These are phyloP conservation scores for Paradisaea rubra DNA, from an alignment of 2,113 vertebrate genomes.

Conservation along the genomic window DNA sequence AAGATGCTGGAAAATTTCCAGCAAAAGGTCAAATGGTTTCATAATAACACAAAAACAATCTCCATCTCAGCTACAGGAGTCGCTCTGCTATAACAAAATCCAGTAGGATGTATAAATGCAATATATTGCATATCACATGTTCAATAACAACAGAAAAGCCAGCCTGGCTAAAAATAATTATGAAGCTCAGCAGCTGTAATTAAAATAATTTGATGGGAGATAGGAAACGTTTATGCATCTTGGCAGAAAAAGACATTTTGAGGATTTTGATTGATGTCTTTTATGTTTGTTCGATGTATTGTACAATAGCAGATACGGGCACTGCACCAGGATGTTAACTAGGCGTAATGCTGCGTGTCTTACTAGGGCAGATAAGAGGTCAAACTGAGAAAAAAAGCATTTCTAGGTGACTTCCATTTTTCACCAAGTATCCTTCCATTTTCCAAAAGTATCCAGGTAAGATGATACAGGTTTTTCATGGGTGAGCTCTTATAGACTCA, in stretches of 20 bases:
- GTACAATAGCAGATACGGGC: slow-evolving; percentile 50
- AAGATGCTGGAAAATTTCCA: neutral
- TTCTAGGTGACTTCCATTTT: neutral
- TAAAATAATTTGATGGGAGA: slow-evolving; percentile 76
- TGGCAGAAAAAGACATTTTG: slow-evolving; percentile 73
- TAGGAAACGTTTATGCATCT: slow-evolving; percentile 70
- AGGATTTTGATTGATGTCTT: slow-evolving; percentile 72
- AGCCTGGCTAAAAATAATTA: slow-evolving; percentile 65
- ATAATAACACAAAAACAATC: neutral
- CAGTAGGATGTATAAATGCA: slow-evolving; percentile 10
- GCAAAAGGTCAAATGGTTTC: neutral
- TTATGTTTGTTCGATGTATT: slow-evolving; percentile 57
- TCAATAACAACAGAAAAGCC: slow-evolving; percentile 58
- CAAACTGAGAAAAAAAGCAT: neutral
- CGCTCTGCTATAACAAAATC: slow-evolving; percentile 22
- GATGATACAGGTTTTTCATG: neutral
- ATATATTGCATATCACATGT: slow-evolving; percentile 46
- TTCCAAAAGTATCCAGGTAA: neutral
- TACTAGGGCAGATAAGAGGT: neutral
- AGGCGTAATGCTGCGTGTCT: neutral
- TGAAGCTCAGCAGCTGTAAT: slow-evolving; percentile 72
- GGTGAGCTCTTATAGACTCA: neutral
- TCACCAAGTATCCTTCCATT: neutral
- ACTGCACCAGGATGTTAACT: slow-evolving; percentile 26
- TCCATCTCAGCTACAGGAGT: slow-evolving; percentile 16